Base-by-base conservation (phyloP, 2,888 invertebrate species). In the Nomada ruficornis region DNA sequence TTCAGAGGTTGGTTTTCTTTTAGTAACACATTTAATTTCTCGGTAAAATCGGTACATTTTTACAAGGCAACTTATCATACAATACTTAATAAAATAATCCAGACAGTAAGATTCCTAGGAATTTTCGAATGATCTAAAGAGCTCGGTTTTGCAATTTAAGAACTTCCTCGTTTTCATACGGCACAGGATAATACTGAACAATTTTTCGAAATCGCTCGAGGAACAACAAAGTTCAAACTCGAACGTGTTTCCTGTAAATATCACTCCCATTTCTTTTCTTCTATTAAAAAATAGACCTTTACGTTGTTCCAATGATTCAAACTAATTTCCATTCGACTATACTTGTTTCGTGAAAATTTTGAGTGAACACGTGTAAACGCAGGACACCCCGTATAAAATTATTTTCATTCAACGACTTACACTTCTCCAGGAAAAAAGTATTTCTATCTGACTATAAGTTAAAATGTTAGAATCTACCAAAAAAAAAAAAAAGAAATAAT, bases 1-100 rank as follows among this genome's bases (percentile, higher is more conserved):
- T 82, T 86, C 67, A 88, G 85, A 87, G 80, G 60, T 83, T 76
- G 77, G 64, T 87, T 86, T 87, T 87, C 85, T 90, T 89, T 91
- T 83, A 86, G 83, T 91, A 91, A 91, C 91, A 91, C 90, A 91
- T 91, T 91, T 91, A 91, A 91, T 91, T 90, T 90, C 90, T 73
- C 89, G 90, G 89, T 91, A 89, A 91, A 91, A 90, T 91, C 89
- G 91, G 88, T 91, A 91, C 91, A 91, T 91, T 91, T 91, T 91
- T 91, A 91, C 91, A 91, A 91, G 90, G 90, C 90, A 91, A 91
- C 91, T 91, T 91, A 91, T 90, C 82, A 87, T 90, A 91, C 86
- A 89, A 89, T 90, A 88, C 88, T 90, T 89, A 85, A 87, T 86
- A 88, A 89, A 85, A 83, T 86, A 91, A 91, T 89, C 80, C 84